Evolutionary conservation across 2,888 invertebrate species (phyloP).

Genomic region (Crepidodera aurea): DNA sequence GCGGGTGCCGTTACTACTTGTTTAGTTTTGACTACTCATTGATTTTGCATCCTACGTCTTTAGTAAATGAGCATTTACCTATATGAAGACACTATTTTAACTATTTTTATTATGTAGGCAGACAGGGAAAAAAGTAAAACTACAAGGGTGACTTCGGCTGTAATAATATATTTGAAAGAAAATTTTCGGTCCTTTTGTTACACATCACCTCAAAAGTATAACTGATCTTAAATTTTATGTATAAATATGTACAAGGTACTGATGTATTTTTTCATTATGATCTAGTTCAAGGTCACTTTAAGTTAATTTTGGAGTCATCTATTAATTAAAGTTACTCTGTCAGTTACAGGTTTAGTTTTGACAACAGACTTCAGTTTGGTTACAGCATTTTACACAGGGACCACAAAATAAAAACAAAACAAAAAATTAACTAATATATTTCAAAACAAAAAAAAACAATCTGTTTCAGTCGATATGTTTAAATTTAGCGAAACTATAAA

Average conservation of each 20-base stretch:
- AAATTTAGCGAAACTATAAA: conserved; percentile 30
- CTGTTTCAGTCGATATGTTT: conserved; percentile 54
- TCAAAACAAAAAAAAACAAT: conserved; percentile 55
- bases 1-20: no score
- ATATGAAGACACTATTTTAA: no score
- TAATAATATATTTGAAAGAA: conserved; percentile 53
- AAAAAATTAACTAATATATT: conserved; percentile 59
- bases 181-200: conserved; percentile 57
- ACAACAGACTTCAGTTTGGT: conserved; percentile 52
- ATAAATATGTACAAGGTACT: conserved; percentile 60
- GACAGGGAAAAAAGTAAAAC: background rate
- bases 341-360: conserved; percentile 25
- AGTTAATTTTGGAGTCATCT: conserved; percentile 55
- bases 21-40: no score
- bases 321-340: conserved; percentile 40
- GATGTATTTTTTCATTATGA: conserved; percentile 55
- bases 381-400: conserved; percentile 40
- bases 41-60: no score
- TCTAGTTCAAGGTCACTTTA: conserved; percentile 61
- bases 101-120: no score
- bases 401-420: conserved; percentile 48
- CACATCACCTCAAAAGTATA: conserved; percentile 58
- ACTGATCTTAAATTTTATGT: conserved; percentile 51
- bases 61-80: no score
- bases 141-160: conserved; percentile 34